phyloP scores from a whole-genome alignment of 1,140 invertebrate genomes.

The honey bee (Apis mellifera) region Amel_HAv3.1 CM009936.2:16276501-16277000 shows the following conservation, averaged over 20 bases:
- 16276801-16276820: slow-evolving; percentile 12
- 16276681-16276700: neutral
- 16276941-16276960: neutral
- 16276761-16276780: neutral
- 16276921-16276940: neutral
- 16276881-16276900: slow-evolving; percentile 16
- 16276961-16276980: neutral
- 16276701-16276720: neutral
- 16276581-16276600: slow-evolving; percentile 52
- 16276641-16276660: neutral
- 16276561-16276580: slow-evolving; percentile 41
- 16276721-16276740: neutral
- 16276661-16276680: neutral
- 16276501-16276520: slow-evolving; percentile 54
- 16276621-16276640: slow-evolving; percentile 47
- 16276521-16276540: slow-evolving; percentile 46
- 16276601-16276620: slow-evolving; percentile 39
- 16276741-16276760: neutral
- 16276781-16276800: neutral
- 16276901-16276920: slow-evolving; percentile 4
- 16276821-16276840: slow-evolving; percentile 17
- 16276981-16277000: neutral
- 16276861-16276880: slow-evolving; percentile 30
- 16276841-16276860: slow-evolving; percentile 5
- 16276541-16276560: slow-evolving; percentile 48